phyloP scores from a whole-genome alignment of 2,888 invertebrate species.

The Glyphotaelius pellucidus region DNA sequence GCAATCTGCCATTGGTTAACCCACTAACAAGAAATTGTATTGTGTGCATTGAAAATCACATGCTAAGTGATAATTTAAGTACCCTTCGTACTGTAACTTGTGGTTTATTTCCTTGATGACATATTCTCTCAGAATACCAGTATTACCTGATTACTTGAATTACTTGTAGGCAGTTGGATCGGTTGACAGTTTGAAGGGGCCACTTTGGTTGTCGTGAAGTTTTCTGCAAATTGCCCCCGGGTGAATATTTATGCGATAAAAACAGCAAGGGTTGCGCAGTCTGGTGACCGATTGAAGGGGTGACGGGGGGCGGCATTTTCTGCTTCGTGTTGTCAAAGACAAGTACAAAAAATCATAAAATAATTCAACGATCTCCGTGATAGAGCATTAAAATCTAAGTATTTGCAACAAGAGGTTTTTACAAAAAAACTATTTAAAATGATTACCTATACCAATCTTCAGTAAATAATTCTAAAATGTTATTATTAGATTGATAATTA shows the following conservation, averaged over 20 bases:
- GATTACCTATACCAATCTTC: too few species aligned
- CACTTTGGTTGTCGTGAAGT: constrained; percentile 27
- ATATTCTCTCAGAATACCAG: constrained; percentile 3
- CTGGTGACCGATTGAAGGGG: background rate
- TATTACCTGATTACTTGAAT: background rate
- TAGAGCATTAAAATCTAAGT: background rate
- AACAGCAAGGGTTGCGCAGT: background rate
- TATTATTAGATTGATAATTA: too few species aligned
- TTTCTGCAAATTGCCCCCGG: background rate
- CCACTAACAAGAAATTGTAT: background rate
- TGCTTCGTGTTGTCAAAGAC: background rate
- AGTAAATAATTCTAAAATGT: too few species aligned
- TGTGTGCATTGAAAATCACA: background rate
- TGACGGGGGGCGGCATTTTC: background rate
- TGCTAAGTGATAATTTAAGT: background rate
- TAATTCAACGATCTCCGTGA: background rate
- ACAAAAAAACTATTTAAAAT: too few species aligned
- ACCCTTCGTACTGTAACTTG: background rate
- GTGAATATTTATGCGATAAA: constrained; percentile 23
- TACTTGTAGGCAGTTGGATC: background rate
- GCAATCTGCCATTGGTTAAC: too few species aligned
- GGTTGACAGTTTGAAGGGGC: background rate
- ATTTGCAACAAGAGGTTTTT: too few species aligned
- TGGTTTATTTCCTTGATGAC: background rate
- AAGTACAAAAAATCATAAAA: background rate